Base-by-base conservation (phyloP, 1,140 invertebrate genomes). In the Diabrotica virgifera region DNA sequence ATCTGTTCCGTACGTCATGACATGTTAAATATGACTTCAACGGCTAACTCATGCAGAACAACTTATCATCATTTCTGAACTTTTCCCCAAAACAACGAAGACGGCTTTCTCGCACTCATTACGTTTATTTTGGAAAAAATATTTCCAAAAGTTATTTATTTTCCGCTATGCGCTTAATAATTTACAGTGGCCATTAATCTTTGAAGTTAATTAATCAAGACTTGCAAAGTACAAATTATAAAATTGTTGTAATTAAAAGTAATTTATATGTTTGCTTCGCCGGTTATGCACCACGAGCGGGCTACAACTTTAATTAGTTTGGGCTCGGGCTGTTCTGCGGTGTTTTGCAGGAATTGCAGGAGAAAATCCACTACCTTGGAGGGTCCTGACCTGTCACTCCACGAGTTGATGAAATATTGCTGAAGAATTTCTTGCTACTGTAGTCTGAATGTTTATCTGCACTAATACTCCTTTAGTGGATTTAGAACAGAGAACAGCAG, bases 181-280 rank as follows among this genome's bases (percentile, higher is more conserved):
- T 74, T 74, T 68, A 74, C 71, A 68, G 64, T 70, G 64, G 57
- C 69, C 71, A 71, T 74, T 74, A 69, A 74, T 74, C 72, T 72
- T 66, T 50, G 38, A 60, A 57, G 65, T 68, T 74, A 76, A 76
- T 76, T 74, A 76, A 76, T 74, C 73, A 76, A 72, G 72, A 66
- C 70, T 70, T 59, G 66, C 64, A 72, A 72, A 73, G 71, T 73
- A 74, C 74, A 76, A 76, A 76, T 76, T 74, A 76, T 76, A 76
- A 74, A 74, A 76, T 76, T 76, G 74, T 76, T 74, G 74, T 72
- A 76, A 76, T 76, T 76, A 76, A 75, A 75, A 71, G 74, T 76
- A 74, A 76, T 76, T 76, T 76, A 76, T 76, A 75, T 71, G 73
- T 73, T 75, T 72, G 69, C 64, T 65, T 69, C 59, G 52, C 64